A percentile compares a stretch with the other conserved stretches of the same genome.
Evolutionary conservation across 30 jellyfish, hydroid and myxozoan species (phyloP).

Genomic region (Mastigias papua): DNA sequence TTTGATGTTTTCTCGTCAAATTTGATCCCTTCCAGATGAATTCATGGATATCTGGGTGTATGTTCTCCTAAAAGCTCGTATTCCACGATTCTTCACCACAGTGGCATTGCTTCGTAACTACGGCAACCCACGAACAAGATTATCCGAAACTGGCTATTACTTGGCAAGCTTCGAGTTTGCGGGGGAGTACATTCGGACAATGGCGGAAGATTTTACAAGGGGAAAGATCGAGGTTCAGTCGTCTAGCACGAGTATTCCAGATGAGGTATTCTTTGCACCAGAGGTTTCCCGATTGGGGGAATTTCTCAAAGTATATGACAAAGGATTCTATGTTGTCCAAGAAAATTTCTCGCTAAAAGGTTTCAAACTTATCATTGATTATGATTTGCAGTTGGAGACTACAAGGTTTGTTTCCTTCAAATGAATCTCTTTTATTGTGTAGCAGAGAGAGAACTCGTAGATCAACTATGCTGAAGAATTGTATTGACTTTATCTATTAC

Average conservation of each 20-base stretch:
- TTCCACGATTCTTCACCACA: constrained; percentile 54
- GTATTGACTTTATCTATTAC: too few relatives aligned
- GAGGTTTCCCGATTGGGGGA: constrained; percentile 25
- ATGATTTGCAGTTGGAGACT: constrained; percentile 46
- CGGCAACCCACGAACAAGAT: constrained; percentile 76
- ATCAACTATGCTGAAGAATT: too few relatives aligned
- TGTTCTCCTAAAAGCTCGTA: constrained; percentile 71
- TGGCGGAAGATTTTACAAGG: background rate
- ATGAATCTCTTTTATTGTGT: too few relatives aligned
- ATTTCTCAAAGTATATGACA: background rate
- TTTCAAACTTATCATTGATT: constrained; percentile 49
- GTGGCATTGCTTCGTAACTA: constrained; percentile 67
- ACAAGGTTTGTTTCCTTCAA: constrained; percentile 45
- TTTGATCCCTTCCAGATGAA: constrained; percentile 53
- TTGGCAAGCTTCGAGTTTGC: constrained; percentile 86
- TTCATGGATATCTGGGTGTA: constrained; percentile 91
- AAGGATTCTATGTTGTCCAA: constrained; percentile 9
- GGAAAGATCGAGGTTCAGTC: background rate
- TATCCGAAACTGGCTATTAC: constrained; percentile 80
- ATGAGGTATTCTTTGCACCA: constrained; percentile 34
- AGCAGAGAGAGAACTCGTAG: too few relatives aligned
- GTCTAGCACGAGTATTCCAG: background rate
- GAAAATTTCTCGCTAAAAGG: constrained; percentile 50
- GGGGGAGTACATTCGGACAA: constrained; percentile 71
- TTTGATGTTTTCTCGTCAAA: background rate